phyloP scores from a whole-genome alignment of 2,797 vertebrate genomes.

The Spea hammondii region DNA sequence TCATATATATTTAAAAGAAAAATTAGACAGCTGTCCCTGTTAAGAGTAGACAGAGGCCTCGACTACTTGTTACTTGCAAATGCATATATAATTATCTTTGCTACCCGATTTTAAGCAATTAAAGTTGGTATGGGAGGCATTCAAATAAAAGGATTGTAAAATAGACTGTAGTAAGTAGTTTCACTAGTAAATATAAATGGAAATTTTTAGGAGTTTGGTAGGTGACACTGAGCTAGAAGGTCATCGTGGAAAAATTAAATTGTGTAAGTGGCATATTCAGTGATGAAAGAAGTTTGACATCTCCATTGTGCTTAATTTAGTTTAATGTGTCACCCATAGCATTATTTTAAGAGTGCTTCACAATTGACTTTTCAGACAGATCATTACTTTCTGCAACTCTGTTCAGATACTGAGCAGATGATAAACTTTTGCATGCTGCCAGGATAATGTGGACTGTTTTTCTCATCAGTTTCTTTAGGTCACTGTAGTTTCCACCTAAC shows the following conservation, averaged over 20 bases:
- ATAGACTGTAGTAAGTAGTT: not conserved
- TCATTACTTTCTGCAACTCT: conserved; percentile 14
- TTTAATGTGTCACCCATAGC: not conserved
- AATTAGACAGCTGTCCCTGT: too few species aligned
- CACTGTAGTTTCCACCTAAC: conserved; percentile 44
- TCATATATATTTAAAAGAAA: too few species aligned
- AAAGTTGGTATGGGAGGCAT: too few species aligned
- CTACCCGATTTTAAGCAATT: too few species aligned
- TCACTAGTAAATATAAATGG: conserved; percentile 8
- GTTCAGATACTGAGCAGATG: conserved; percentile 42
- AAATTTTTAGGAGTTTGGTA: conserved; percentile 32
- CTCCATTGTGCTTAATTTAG: conserved; percentile 12
- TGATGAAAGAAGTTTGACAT: conserved; percentile 14
- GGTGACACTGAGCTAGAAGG: not conserved
- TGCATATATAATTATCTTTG: too few species aligned
- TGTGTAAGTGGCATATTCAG: conserved; percentile 11
- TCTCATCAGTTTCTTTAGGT: conserved; percentile 43
- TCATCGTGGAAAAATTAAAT: conserved; percentile 22
- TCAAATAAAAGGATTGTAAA: not conserved
- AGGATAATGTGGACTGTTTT: conserved; percentile 37
- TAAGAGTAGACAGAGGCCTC: too few species aligned
- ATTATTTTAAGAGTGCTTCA: not conserved
- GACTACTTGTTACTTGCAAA: not conserved
- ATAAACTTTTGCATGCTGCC: conserved; percentile 41
- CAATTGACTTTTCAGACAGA: conserved; percentile 1